Evolutionary conservation across 2,797 vertebrate genomes (phyloP).

Genomic region (Leuciscus waleckii): DNA sequence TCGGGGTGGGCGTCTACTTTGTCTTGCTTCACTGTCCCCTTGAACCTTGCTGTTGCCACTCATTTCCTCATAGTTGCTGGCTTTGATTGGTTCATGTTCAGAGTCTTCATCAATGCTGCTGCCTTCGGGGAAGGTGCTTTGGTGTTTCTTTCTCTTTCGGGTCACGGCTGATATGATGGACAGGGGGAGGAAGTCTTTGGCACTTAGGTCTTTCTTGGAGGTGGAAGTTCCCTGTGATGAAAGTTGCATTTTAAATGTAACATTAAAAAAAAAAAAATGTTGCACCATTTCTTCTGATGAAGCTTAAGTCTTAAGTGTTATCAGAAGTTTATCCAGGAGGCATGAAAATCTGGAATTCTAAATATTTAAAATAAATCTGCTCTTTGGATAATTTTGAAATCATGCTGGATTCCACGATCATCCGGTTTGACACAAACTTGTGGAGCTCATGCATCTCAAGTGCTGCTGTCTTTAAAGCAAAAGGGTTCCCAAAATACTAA

Average conservation of each 20-base stretch:
- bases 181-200: conserved; percentile 87
- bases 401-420: not conserved
- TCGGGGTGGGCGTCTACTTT: conserved; percentile 19
- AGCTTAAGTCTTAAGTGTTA: not conserved
- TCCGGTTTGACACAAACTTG: not conserved
- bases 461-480: not conserved
- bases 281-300: not conserved
- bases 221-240: conserved; percentile 79
- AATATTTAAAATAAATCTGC: not conserved
- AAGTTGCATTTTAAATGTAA: not conserved
- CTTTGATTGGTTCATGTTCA: conserved; percentile 82
- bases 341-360: not conserved
- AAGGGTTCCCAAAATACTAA: not conserved
- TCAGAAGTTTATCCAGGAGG: not conserved
- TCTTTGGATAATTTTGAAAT: not conserved
- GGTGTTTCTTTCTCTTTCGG: conserved; percentile 91
- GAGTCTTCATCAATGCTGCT: conserved; percentile 89
- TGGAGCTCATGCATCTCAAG: not conserved
- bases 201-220: conserved; percentile 83
- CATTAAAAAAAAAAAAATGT: no score
- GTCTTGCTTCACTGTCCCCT: conserved; percentile 36
- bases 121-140: conserved; percentile 76
- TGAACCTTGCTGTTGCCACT: conserved; percentile 37
- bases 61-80: conserved; percentile 69
- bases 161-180: conserved; percentile 89